These are phyloP conservation scores for Dolichomitus sp. DNA, from an alignment of 2,888 invertebrate genomes.

Conservation along the genomic window DNA sequence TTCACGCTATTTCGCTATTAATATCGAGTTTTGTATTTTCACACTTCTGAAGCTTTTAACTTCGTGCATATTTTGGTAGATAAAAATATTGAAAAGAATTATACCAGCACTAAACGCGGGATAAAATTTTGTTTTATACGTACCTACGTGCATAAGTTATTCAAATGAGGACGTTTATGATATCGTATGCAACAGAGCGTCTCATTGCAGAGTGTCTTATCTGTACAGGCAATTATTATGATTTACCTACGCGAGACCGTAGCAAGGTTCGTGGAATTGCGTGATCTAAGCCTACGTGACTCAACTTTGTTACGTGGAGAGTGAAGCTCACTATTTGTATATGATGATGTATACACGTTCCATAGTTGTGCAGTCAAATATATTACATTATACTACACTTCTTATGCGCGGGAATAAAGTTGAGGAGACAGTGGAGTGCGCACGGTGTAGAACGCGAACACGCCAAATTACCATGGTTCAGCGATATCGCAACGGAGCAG, in stretches of 20 bases:
- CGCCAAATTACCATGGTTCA: slow-evolving; percentile 68
- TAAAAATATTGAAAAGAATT: too few species aligned
- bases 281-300: slow-evolving; percentile 66
- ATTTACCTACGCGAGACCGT: background rate
- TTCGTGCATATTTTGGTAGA: too few species aligned
- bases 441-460: slow-evolving; percentile 42
- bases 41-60: too few species aligned
- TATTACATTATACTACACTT: slow-evolving; percentile 8
- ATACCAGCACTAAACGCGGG: too few species aligned
- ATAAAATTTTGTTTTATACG: background rate
- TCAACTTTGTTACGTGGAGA: slow-evolving; percentile 56
- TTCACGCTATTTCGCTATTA: too few species aligned
- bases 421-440: slow-evolving; percentile 18
- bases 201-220: background rate
- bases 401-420: slow-evolving; percentile 9
- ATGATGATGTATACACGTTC: slow-evolving; percentile 43
- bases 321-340: slow-evolving; percentile 59
- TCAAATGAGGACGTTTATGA: background rate
- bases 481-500: slow-evolving; percentile 63
- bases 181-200: background rate
- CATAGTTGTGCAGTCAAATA: slow-evolving; percentile 17
- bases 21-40: too few species aligned
- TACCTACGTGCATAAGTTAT: background rate
- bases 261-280: slow-evolving; percentile 33
- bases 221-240: slow-evolving; percentile 3